Conservation (phyloP, 2,888 invertebrate genomes). For the Chymomyza fuscimana region DNA sequence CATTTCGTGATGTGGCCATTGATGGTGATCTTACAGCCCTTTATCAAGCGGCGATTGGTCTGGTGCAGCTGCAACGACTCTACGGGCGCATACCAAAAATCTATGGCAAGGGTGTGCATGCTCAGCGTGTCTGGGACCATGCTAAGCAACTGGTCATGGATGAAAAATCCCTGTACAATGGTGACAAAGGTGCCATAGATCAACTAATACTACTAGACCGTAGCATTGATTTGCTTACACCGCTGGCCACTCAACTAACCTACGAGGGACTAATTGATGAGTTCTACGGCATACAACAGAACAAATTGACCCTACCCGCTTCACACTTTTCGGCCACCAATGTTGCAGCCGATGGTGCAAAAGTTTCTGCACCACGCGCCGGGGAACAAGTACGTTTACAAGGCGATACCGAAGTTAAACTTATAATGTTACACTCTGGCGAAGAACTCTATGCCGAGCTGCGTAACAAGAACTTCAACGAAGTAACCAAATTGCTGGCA, state of each 20-base stretch:
- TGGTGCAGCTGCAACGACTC: conserved; percentile 90
- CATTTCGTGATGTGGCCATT: conserved; percentile 91
- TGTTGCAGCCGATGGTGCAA: conserved; percentile 42
- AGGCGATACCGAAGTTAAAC: conserved; percentile 83
- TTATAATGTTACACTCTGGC: conserved; percentile 91
- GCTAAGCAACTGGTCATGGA: conserved; percentile 88
- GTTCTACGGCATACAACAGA: conserved; percentile 91
- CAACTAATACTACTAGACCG: conserved; percentile 94
- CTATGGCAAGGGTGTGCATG: conserved; percentile 93
- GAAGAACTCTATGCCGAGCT: conserved; percentile 94
- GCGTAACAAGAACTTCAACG: conserved; percentile 95
- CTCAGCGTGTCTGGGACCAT: conserved; percentile 93
- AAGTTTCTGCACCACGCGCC: neutral
- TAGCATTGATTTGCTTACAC: conserved; percentile 93
- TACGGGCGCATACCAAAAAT: conserved; percentile 94
- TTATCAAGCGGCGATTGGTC: conserved; percentile 92
- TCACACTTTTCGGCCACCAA: conserved; percentile 87
- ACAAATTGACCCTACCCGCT: conserved; percentile 90
- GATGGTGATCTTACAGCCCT: conserved; percentile 94
- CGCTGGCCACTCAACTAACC: conserved; percentile 95
- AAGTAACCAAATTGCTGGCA: conserved; percentile 91
- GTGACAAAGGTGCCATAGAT: conserved; percentile 87
- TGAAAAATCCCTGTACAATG: conserved; percentile 79
- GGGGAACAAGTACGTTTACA: conserved; percentile 43
- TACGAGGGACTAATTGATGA: conserved; percentile 99